Evolutionary conservation across 2,888 invertebrate species (phyloP).

Genomic region (Chrysolina haemoptera): DNA sequence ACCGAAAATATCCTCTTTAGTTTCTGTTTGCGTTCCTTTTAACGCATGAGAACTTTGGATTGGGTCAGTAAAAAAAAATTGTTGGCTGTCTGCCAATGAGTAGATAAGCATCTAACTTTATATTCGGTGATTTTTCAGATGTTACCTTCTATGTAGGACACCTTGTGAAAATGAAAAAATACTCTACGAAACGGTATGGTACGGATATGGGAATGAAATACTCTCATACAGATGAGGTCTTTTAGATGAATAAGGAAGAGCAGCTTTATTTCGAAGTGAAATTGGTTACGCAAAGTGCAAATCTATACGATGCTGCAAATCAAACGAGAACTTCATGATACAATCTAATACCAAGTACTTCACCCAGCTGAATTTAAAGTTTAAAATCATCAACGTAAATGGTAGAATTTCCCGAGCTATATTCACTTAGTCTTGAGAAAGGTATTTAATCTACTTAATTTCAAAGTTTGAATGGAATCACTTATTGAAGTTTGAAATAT

Average conservation of each 20-base stretch:
- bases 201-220: neutral
- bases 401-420: constrained; percentile 5
- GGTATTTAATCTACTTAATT: constrained; percentile 11
- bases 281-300: neutral
- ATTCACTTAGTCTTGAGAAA: neutral
- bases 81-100: too few species aligned
- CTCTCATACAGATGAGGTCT: neutral
- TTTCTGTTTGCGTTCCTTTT: too few species aligned
- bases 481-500: constrained; percentile 2
- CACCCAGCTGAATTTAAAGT: constrained; percentile 7
- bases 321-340: neutral
- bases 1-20: too few species aligned
- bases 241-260: neutral
- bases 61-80: too few species aligned
- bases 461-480: neutral
- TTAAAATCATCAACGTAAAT: constrained; percentile 1
- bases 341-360: neutral
- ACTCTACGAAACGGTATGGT: neutral
- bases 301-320: neutral
- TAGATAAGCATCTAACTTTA: too few species aligned
- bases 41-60: too few species aligned
- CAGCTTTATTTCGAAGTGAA: neutral
- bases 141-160: too few species aligned
- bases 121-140: too few species aligned
- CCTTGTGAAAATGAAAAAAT: too few species aligned